Evolutionary conservation across 2,888 invertebrate genomes (phyloP).

Genomic region (Teleogryllus oceanicus): DNA sequence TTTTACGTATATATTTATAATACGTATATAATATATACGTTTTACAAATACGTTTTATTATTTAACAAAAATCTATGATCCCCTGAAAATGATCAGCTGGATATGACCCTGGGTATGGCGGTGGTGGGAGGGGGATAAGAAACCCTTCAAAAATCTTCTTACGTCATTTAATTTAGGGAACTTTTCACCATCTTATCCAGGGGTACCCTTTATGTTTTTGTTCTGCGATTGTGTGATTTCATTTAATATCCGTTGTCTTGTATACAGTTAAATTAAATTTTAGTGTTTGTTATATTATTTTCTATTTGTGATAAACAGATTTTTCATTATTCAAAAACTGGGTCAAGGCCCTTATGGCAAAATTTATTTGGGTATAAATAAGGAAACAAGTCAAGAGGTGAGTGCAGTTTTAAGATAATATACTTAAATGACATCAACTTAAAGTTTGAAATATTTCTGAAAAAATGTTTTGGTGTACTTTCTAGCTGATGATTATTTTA

Average conservation of each 20-base stretch:
- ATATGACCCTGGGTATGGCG: too few relatives aligned
- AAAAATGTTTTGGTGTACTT: neutral
- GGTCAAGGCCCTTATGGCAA: constrained; percentile 99
- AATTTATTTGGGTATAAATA: constrained; percentile 96
- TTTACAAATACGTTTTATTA: too few relatives aligned
- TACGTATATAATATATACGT: too few relatives aligned
- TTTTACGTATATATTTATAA: too few relatives aligned
- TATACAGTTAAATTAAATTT: neutral
- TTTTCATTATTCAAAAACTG: constrained; percentile 94
- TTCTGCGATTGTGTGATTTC: neutral
- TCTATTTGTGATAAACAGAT: constrained; percentile 57
- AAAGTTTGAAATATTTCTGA: neutral
- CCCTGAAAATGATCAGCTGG: too few relatives aligned
- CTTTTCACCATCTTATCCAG: too few relatives aligned
- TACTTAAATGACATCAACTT: neutral
- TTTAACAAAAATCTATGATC: too few relatives aligned
- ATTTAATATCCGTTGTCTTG: neutral
- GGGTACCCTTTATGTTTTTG: too few relatives aligned
- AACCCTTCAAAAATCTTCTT: too few relatives aligned
- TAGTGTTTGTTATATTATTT: neutral
- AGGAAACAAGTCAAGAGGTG: constrained; percentile 94
- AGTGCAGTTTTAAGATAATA: constrained; percentile 33
- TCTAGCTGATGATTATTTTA: neutral
- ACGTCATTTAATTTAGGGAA: too few relatives aligned
- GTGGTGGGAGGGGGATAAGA: too few relatives aligned